Evolutionary conservation across 2,797 vertebrate genomes (phyloP).

Genomic region (Acanthopagrus latus): DNA sequence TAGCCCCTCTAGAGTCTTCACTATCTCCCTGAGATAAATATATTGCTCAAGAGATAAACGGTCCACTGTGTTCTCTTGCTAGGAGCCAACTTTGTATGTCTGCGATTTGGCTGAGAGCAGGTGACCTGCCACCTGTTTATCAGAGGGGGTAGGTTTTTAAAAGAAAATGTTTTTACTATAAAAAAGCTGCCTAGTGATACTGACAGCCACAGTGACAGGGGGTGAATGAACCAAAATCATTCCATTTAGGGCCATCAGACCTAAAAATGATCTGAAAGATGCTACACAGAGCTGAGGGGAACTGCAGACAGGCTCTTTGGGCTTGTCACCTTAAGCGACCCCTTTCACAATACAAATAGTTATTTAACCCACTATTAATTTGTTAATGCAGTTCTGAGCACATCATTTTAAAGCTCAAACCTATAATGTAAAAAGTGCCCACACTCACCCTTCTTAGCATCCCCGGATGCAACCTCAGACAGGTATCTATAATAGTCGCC

Average conservation of each 20-base stretch:
- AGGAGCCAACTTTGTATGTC: background rate
- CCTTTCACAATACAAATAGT: background rate
- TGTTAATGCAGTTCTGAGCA: background rate
- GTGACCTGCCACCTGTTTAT: background rate
- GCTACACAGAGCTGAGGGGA: background rate
- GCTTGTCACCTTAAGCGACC: background rate
- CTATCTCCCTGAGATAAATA: background rate
- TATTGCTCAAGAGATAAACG: background rate
- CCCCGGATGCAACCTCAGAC: slow-evolving; percentile 97
- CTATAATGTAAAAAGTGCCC: background rate
- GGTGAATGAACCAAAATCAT: background rate
- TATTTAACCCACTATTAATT: background rate
- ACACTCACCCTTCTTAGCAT: slow-evolving; percentile 93
- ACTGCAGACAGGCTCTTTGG: background rate
- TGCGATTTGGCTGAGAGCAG: background rate
- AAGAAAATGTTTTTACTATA: background rate
- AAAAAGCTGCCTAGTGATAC: background rate
- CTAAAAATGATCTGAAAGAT: background rate
- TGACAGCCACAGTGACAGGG: slow-evolving; percentile 5
- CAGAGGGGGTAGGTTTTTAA: background rate
- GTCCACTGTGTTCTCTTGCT: background rate
- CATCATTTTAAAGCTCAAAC: background rate
- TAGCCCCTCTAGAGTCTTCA: background rate
- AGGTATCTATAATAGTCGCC: slow-evolving; percentile 99
- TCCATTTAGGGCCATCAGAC: rapidly evolving